Percentiles rank a stretch among this genome's conserved stretches.
Conservation (phyloP, 2,888 invertebrate genomes). For the Meteorus colon region DNA sequence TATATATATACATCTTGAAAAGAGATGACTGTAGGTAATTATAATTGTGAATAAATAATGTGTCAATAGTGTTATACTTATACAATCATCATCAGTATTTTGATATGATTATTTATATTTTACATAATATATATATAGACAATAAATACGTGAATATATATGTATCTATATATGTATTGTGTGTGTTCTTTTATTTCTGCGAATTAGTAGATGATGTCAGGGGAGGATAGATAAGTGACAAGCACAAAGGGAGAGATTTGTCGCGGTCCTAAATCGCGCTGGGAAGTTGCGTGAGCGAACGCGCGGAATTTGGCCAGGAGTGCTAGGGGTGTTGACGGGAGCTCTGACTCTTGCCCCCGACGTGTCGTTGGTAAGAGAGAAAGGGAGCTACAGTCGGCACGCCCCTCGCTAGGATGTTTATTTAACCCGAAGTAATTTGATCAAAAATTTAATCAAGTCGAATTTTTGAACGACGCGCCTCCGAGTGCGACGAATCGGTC, state of each 20-base stretch:
- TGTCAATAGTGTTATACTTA: too few species aligned
- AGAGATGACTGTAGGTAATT: too few species aligned
- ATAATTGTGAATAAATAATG: too few species aligned
- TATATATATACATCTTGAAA: background rate
- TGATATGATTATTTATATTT: background rate
- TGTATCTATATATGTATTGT: background rate
- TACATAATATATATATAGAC: background rate
- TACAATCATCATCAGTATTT: background rate
- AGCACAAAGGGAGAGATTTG: constrained; percentile 49
- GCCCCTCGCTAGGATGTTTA: constrained; percentile 64
- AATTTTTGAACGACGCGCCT: constrained; percentile 67
- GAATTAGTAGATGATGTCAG: background rate
- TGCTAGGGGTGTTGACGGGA: constrained; percentile 40
- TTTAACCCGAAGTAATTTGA: constrained; percentile 73
- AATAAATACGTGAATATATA: background rate
- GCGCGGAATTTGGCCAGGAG: constrained; percentile 60
- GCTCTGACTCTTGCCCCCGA: constrained; percentile 29
- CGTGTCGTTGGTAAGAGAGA: constrained; percentile 29
- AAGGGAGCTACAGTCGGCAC: constrained; percentile 30
- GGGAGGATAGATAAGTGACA: constrained; percentile 44
- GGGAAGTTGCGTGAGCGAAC: constrained; percentile 58
- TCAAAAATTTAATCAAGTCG: constrained; percentile 73
- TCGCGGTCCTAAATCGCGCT: constrained; percentile 49
- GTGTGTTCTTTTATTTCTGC: background rate
- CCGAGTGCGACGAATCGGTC: constrained; percentile 68